Evolutionary conservation across 2,888 invertebrate genomes (phyloP), one percentile per base, ranked within the genome.

Genomic region (Drosophila sordidula): DNA sequence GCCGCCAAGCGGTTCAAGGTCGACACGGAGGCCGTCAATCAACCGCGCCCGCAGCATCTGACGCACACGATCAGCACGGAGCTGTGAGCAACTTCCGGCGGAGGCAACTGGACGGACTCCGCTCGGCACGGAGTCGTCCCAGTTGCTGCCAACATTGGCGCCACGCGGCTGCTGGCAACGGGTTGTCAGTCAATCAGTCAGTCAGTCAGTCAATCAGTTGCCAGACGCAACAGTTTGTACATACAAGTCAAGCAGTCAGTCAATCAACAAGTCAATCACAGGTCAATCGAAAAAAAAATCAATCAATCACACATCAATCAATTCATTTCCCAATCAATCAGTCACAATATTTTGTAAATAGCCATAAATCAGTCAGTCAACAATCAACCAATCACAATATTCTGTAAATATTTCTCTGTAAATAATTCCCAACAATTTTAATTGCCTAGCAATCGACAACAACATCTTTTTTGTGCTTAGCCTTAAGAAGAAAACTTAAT

Each of bases 1-100:
- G 89, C 90, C 4, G 85, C 91, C 44, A 90, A 90, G 70, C 80
- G 89, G 8, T 89, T 66, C 46, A 90, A 90, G 46, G 69, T 83
- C 6, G 90, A 90, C 32, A 36, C 55, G 2, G 14, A 49, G 9
- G 18, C 32, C 5, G 11, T n/a, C 22, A 14, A 5, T 14, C 14
- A 16, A 39, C 16, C 34, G 32, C 45, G 8, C 0, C 39, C 46
- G 41, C 67, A 71, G 54, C 45, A 69, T 1, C 25, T 72, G 11
- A 81, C 64, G 39, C 70, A 73, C 12, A 76, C 74, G 50, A 79
- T 88, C 4, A 80, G 71, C 59, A 89, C 87, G 3, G 87, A 87
- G 25, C 79, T 87, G 29, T 86, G 39, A 67, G n/a, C n/a, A n/a
- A n/a, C n/a, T n/a, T n/a, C n/a, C n/a, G n/a, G n/a, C n/a, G 38